These are phyloP conservation scores for Callipepla squamata DNA, from an alignment of 2,113 vertebrate genomes.

Conservation along the genomic window DNA sequence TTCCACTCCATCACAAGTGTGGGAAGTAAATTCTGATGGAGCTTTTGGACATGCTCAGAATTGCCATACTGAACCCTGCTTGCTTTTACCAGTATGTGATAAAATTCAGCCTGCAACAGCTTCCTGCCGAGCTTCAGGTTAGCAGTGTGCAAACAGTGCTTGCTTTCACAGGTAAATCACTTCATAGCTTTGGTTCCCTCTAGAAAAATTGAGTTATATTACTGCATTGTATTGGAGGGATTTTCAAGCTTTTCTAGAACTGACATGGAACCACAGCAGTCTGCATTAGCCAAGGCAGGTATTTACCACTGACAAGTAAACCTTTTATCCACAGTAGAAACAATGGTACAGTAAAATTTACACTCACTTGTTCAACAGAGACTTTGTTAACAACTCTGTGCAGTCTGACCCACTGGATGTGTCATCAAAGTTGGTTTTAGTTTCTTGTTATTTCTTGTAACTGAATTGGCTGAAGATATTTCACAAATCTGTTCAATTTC, in stretches of 20 bases:
- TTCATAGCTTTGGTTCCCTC: not conserved
- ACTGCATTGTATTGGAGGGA: not conserved
- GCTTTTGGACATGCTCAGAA: not conserved
- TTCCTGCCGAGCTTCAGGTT: not conserved
- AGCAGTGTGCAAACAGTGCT: not conserved
- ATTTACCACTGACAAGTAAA: accelerated
- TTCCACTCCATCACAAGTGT: not conserved
- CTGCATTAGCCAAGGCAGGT: not conserved
- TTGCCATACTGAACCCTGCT: not conserved
- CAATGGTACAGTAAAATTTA: not conserved
- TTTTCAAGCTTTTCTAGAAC: not conserved
- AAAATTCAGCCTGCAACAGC: not conserved
- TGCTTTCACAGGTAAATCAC: not conserved
- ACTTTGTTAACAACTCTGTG: not conserved
- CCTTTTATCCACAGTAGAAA: not conserved
- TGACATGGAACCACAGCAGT: not conserved
- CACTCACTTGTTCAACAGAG: not conserved
- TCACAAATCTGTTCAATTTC: conserved; percentile 31
- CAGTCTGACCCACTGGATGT: not conserved
- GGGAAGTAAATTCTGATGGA: not conserved
- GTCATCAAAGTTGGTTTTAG: not conserved
- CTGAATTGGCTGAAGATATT: not conserved
- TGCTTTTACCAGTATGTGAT: not conserved
- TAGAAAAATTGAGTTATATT: not conserved
- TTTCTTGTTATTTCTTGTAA: not conserved